phyloP scores from a whole-genome alignment of 1,140 invertebrate species.

The Augochlora pura region DNA sequence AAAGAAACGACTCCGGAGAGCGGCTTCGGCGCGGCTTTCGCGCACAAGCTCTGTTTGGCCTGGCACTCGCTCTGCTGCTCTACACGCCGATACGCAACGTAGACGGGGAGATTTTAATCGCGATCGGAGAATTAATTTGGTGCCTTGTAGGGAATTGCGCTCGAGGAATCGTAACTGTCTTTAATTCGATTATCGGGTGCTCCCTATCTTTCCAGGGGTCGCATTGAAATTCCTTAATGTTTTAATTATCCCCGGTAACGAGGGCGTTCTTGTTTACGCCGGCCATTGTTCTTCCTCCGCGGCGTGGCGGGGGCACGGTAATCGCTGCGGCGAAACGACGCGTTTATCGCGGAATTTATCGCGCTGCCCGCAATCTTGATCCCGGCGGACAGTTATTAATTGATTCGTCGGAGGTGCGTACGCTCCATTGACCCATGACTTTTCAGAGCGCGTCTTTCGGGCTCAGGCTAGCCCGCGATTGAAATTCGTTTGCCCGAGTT shows the following conservation, averaged over 20 bases:
- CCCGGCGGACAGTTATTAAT: constrained; percentile 7
- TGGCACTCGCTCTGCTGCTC: too few relatives aligned
- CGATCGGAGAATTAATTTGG: constrained; percentile 53
- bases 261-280: constrained; percentile 14
- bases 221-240: constrained; percentile 39
- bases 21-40: too few relatives aligned
- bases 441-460: neutral
- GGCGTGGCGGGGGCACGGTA: neutral
- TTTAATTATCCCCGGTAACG: constrained; percentile 38
- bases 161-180: constrained; percentile 45
- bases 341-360: constrained; percentile 7
- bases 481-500: neutral
- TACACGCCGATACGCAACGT: constrained; percentile 52
- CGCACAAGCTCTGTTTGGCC: too few relatives aligned
- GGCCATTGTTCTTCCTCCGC: constrained; percentile 12
- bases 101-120: constrained; percentile 51
- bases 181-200: constrained; percentile 45
- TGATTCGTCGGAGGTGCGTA: neutral
- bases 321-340: neutral
- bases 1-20: constrained; percentile 4
- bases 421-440: neutral
- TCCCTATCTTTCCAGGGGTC: constrained; percentile 21
- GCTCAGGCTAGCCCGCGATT: neutral
- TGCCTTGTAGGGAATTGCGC: constrained; percentile 44
- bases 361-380: neutral